Evolutionary conservation across 2,888 invertebrate genomes (phyloP), one percentile per base, ranked within the genome.

Genomic region (Brachyptera putata): DNA sequence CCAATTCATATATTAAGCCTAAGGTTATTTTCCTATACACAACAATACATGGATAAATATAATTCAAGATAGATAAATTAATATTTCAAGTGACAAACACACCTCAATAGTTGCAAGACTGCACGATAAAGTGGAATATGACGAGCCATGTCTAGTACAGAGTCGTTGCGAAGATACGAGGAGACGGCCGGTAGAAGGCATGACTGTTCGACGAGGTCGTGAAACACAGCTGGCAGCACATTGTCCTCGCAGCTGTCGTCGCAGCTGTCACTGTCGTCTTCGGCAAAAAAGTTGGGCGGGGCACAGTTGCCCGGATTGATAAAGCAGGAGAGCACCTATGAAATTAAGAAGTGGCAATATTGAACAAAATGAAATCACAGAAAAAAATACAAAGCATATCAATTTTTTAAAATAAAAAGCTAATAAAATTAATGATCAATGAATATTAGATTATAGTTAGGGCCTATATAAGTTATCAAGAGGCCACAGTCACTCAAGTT

Each of bases 61-160:
- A n/a, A n/a, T n/a, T n/a, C n/a, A n/a, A n/a, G n/a, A n/a, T n/a
- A n/a, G n/a, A n/a, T n/a, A n/a, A n/a, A n/a, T n/a, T n/a, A n/a
- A n/a, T n/a, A n/a, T n/a, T n/a, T n/a, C 7, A 30, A 7, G 30
- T 11, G 30, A 30, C 11, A 5, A 11, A 30, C 11, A 30, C 30
- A 7, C 65, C 95, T 83, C 63, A 94, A 80, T 65, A 92, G 77
- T 67, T 89, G 86, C 68, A 95, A 77, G 70, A 95, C 86, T 66
- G 91, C 87, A 67, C 89, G 84, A 77, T 95, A 95, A 68, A 95
- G 80, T 24, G 95, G 94, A 75, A 95, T 93, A 78, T 95, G 95
- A 16, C 95, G 84, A n/a, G 95, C 93, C 89, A 96, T 95, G 77
- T 96, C 95, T 74, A 96, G 77, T 67, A 95, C 95, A 79, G 95